Evolutionary conservation across 2,888 invertebrate genomes (phyloP).

Genomic region (Drosophila vallismaia): DNA sequence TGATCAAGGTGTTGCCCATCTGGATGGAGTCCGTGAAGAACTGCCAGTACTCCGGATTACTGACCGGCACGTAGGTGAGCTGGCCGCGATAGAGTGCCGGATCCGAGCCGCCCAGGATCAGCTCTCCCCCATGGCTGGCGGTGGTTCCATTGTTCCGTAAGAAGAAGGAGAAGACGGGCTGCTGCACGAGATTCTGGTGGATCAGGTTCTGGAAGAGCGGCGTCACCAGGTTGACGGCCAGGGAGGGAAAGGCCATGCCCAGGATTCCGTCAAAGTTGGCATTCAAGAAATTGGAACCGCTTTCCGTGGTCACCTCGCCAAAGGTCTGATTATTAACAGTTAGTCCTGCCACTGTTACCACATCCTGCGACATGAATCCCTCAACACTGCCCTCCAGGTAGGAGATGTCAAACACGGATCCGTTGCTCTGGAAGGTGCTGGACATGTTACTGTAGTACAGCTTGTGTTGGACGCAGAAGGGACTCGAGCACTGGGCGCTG

Average conservation of each 20-base stretch:
- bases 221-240: conserved; percentile 93
- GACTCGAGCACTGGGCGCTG: conserved; percentile 94
- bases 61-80: conserved; percentile 89
- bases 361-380: conserved; percentile 96
- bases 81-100: conserved; percentile 90
- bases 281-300: conserved; percentile 95
- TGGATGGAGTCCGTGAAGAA: conserved; percentile 91
- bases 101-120: conserved; percentile 97
- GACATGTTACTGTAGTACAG: conserved; percentile 95
- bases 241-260: conserved; percentile 93
- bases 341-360: conserved; percentile 88
- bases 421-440: conserved; percentile 91
- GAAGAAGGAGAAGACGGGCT: conserved; percentile 96
- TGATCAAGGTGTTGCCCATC: conserved; percentile 86
- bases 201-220: conserved; percentile 97
- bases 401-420: conserved; percentile 93
- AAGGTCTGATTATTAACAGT: conserved; percentile 92
- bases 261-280: conserved; percentile 99
- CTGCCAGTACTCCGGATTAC: conserved; percentile 96
- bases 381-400: conserved; percentile 97
- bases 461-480: conserved; percentile 96
- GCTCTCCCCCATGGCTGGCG: conserved; percentile 86
- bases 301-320: conserved; percentile 96
- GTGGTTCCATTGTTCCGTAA: conserved; percentile 87
- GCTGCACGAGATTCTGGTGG: conserved; percentile 87